These are phyloP conservation scores for Lepus americanus DNA, from an alignment of 2,113 vertebrate species.

Conservation along the genomic window DNA sequence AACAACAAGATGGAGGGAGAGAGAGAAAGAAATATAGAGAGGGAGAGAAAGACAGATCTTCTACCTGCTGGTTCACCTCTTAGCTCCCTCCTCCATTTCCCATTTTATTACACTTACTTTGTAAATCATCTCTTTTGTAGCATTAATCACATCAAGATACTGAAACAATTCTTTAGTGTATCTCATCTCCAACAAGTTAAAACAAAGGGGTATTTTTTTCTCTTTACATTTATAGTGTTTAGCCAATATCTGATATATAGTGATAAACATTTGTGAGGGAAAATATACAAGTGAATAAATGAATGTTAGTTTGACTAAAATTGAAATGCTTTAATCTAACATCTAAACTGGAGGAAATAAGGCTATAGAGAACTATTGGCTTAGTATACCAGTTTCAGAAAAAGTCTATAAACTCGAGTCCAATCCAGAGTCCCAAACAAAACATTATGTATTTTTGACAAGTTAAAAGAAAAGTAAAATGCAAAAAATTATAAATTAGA, in stretches of 20 bases:
- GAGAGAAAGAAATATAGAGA: too few relatives aligned
- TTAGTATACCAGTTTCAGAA: constrained; percentile 9
- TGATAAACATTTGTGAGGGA: neutral
- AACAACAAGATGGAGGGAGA: too few relatives aligned
- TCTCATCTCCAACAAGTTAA: constrained; percentile 21
- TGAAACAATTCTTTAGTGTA: neutral
- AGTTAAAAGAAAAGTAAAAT: neutral
- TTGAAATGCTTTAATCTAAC: neutral
- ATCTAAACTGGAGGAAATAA: neutral
- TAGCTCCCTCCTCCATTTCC: neutral
- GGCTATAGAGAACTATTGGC: neutral
- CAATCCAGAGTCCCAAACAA: neutral
- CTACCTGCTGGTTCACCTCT: too few relatives aligned
- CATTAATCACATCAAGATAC: neutral
- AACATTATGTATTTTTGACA: neutral
- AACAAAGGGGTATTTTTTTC: neutral
- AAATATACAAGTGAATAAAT: neutral
- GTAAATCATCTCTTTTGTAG: neutral
- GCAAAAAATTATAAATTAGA: neutral
- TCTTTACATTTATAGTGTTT: neutral
- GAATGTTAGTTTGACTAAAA: neutral
- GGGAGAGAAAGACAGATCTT: too few relatives aligned
- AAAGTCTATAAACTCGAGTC: neutral
- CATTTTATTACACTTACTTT: neutral
- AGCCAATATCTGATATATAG: neutral